phyloP scores from a whole-genome alignment of 2,888 invertebrate species.

The Meiosimyza decipiens region DNA sequence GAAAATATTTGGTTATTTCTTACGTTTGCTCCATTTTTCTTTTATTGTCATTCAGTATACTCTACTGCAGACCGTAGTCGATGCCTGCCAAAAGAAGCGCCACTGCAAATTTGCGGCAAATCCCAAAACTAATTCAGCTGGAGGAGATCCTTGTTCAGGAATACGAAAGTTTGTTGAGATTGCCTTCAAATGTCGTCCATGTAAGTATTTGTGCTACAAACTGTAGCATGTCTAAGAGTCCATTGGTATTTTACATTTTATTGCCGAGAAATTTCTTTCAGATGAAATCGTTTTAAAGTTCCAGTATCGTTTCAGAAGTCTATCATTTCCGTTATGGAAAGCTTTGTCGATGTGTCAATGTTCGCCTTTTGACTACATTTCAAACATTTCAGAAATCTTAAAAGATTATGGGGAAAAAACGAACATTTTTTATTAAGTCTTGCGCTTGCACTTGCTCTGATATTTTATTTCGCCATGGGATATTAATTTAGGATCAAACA shows the following conservation, averaged over 20 bases:
- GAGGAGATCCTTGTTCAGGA: slow-evolving; percentile 91
- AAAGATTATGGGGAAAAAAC: too few species aligned
- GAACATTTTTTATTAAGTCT: too few species aligned
- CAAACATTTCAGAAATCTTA: too few species aligned
- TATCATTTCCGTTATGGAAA: too few species aligned
- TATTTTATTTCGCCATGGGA: too few species aligned
- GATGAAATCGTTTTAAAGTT: too few species aligned
- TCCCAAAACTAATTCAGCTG: slow-evolving; percentile 82
- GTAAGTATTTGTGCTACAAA: slow-evolving; percentile 73
- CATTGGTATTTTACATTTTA: not conserved
- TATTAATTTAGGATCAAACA: too few species aligned
- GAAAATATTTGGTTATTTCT: not conserved
- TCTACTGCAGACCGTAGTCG: slow-evolving; percentile 92
- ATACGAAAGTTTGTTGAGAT: slow-evolving; percentile 94
- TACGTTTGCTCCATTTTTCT: slow-evolving; percentile 31
- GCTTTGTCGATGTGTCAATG: too few species aligned
- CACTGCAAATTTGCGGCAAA: slow-evolving; percentile 92
- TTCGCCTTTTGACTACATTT: too few species aligned
- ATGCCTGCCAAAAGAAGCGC: slow-evolving; percentile 92
- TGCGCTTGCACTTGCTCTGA: too few species aligned
- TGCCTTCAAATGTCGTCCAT: slow-evolving; percentile 96
- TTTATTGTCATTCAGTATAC: slow-evolving; percentile 74
- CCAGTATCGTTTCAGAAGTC: too few species aligned
- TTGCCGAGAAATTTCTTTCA: too few species aligned
- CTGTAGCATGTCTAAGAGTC: slow-evolving; percentile 22